These are phyloP conservation scores for Omphaloscelis lunosa DNA, from an alignment of 2,888 invertebrate species.

Conservation along the genomic window DNA sequence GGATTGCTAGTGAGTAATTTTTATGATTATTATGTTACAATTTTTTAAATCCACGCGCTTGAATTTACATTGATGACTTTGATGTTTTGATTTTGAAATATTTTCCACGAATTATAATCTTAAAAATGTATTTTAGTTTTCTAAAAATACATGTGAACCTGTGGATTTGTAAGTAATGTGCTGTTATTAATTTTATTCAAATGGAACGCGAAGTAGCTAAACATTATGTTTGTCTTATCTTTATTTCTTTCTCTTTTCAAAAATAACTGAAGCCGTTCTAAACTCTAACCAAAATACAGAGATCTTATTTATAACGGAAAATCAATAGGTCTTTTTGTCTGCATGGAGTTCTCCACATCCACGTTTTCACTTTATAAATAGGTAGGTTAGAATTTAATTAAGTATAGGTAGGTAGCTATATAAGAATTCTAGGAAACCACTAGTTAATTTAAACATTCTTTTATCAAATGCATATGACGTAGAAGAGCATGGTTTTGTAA, in stretches of 20 bases:
- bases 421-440: background rate
- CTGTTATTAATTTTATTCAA: background rate
- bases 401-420: background rate
- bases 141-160: background rate
- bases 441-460: background rate
- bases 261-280: background rate
- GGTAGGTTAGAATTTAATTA: background rate
- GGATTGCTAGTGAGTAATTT: constrained; percentile 83
- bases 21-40: constrained; percentile 71
- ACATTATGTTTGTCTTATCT: constrained; percentile 1
- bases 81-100: constrained; percentile 51
- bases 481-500: background rate
- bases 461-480: too few species aligned
- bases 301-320: background rate
- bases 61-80: constrained; percentile 53
- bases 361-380: background rate
- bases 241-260: background rate
- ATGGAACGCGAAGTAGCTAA: background rate
- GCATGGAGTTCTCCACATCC: too few species aligned
- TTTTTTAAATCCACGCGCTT: constrained; percentile 57
- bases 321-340: too few species aligned
- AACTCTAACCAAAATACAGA: background rate
- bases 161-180: background rate
- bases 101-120: constrained; percentile 2
- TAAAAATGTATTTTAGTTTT: constrained; percentile 21